Conservation (phyloP, 2,113 vertebrate species). For the Trogon surrucura region DNA sequence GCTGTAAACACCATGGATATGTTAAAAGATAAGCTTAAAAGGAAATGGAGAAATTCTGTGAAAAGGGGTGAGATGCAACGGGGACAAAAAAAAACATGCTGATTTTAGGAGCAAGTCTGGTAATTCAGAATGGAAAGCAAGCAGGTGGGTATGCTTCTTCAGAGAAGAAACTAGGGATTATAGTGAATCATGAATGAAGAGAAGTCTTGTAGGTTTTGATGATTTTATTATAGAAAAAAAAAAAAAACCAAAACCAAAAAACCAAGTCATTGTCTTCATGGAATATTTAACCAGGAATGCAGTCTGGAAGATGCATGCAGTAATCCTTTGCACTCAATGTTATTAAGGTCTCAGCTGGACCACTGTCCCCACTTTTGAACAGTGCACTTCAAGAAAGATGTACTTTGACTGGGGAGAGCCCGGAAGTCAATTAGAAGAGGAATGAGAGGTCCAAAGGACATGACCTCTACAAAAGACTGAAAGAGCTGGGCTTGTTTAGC, state of each 20-base stretch:
- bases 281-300: background rate
- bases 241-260: background rate
- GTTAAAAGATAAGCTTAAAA: background rate
- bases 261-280: background rate
- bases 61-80: background rate
- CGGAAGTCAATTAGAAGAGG: constrained; percentile 9
- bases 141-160: background rate
- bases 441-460: background rate
- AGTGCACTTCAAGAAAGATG: background rate
- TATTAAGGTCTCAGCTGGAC: background rate
- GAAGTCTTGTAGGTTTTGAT: background rate
- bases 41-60: background rate
- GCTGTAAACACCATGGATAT: background rate
- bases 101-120: background rate
- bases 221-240: background rate
- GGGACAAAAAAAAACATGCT: background rate
- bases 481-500: constrained; percentile 17
- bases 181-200: background rate
- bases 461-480: constrained; percentile 5
- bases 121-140: background rate
- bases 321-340: background rate
- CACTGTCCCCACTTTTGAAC: background rate
- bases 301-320: background rate
- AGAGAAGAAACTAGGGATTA: background rate
- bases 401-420: background rate